Conservation (phyloP, 1,140 invertebrate species). For the Druon quercuslanigerum region DNA sequence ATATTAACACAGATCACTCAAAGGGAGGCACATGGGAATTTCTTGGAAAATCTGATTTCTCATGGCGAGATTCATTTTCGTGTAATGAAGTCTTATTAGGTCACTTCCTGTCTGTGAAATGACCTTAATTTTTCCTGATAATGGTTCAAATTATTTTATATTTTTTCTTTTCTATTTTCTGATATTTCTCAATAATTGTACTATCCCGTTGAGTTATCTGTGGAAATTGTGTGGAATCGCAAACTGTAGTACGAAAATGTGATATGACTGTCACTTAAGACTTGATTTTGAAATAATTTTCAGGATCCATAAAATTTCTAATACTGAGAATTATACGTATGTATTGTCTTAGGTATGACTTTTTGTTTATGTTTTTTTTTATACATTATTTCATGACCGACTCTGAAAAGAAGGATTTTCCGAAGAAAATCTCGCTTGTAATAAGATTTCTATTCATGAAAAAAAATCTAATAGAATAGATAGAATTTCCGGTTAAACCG, state of each 20-base stretch:
- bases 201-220: conserved; percentile 1
- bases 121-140: conserved; percentile 16
- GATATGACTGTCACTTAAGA: conserved; percentile 2
- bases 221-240: background rate
- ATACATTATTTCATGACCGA: conserved; percentile 5
- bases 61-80: background rate
- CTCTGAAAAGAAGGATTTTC: background rate
- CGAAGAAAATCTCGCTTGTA: background rate
- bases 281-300: conserved; percentile 8
- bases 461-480: no score
- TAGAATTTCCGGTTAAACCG: no score
- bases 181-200: background rate
- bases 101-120: background rate
- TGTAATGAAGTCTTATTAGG: background rate
- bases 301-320: background rate
- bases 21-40: conserved; percentile 15
- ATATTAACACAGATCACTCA: conserved; percentile 18
- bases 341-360: background rate
- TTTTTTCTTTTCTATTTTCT: conserved; percentile 40
- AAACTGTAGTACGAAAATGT: background rate
- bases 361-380: conserved; percentile 14
- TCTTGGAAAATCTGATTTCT: background rate
- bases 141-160: conserved; percentile 29
- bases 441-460: no score
- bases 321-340: background rate